Conservation (phyloP, 2,888 invertebrate genomes). For the Drosophila trichaetosa region DNA sequence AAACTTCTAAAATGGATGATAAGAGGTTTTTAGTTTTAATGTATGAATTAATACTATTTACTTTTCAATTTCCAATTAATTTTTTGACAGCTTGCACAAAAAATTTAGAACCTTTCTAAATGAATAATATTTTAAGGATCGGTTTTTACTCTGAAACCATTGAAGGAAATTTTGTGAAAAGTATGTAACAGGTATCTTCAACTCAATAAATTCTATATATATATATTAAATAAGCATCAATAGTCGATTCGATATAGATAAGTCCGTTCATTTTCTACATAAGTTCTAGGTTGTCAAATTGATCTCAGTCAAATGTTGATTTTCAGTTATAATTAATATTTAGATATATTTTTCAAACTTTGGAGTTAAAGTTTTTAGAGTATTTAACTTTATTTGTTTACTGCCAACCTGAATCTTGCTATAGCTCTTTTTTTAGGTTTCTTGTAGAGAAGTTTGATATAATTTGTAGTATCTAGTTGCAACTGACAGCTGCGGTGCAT, state of each 20-base stretch:
- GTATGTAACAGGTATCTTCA: background rate
- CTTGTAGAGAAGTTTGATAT: background rate
- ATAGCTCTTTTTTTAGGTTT: background rate
- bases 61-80: background rate
- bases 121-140: background rate
- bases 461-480: background rate
- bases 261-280: background rate
- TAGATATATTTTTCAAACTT: background rate
- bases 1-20: background rate
- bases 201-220: background rate
- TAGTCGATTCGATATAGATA: background rate
- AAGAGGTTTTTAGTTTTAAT: background rate
- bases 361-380: background rate
- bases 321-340: background rate
- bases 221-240: background rate
- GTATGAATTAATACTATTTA: too few species aligned
- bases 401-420: background rate
- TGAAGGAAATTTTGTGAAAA: accelerated
- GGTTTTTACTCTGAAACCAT: background rate
- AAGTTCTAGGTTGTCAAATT: background rate
- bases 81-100: background rate
- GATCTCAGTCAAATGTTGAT: background rate
- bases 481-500: background rate
- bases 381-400: background rate
- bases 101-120: accelerated